phyloP scores from a whole-genome alignment of 2,113 vertebrate genomes.

The Oncorhynchus gorbuscha region DNA sequence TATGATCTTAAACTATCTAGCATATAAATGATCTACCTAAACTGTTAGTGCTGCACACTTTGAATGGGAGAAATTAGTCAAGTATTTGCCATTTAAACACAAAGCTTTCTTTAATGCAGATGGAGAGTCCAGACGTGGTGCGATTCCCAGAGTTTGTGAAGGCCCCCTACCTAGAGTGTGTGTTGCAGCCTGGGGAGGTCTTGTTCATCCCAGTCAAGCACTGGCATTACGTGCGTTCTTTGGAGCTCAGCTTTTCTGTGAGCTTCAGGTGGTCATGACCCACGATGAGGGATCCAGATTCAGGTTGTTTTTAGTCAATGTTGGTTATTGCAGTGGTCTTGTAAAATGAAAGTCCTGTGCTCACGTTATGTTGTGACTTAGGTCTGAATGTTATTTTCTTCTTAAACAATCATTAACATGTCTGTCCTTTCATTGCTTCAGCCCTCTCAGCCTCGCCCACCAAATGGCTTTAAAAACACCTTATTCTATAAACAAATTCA shows the following conservation, averaged over 20 bases:
- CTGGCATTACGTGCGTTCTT: constrained; percentile 90
- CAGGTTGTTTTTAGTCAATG: too few relatives aligned
- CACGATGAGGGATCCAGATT: neutral
- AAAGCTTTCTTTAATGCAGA: constrained; percentile 58
- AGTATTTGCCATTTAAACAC: constrained; percentile 7
- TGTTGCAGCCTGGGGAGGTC: constrained; percentile 86
- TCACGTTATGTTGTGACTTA: too few relatives aligned
- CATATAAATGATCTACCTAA: neutral
- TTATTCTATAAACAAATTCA: too few relatives aligned
- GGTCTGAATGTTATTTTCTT: too few relatives aligned
- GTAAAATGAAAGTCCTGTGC: too few relatives aligned
- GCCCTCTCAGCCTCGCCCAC: too few relatives aligned
- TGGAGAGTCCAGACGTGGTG: constrained; percentile 81
- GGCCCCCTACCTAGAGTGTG: constrained; percentile 81
- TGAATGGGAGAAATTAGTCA: neutral
- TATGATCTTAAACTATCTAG: too few relatives aligned
- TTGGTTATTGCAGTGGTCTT: too few relatives aligned
- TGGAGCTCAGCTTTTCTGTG: constrained; percentile 93
- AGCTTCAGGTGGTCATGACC: constrained; percentile 96
- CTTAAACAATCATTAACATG: too few relatives aligned
- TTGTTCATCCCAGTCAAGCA: constrained; percentile 88
- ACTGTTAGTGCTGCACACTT: neutral
- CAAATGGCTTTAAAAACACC: too few relatives aligned
- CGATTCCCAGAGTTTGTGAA: constrained; percentile 84
- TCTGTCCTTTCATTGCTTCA: too few relatives aligned